Base-by-base conservation (phyloP, 2,888 invertebrate genomes). In the Embidobia sp. region DNA sequence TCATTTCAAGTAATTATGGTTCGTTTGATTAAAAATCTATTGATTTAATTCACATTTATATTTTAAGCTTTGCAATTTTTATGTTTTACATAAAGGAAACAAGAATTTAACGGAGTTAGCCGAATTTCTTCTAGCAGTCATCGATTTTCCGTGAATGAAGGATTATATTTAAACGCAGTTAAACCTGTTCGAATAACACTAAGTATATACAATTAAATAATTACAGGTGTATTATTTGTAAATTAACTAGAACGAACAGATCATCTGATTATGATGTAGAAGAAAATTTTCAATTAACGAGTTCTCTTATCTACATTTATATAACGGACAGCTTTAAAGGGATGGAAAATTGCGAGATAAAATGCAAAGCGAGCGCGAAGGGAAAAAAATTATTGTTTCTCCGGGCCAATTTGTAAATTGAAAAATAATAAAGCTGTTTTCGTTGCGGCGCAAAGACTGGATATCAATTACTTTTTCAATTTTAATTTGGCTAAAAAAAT, bases 401-500 rank as follows among this genome's bases (percentile, higher is more conserved):
- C 37, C 1, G 27, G 40, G 69, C 42, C 59, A 55, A 69, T 59
- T 42, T 69, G 69, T 51, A 49, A 51, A 69, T 69, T 49, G 13
- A 59, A 69, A 44, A 69, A 69, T 69, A 69, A 69, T 51, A 69
- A 33, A 51, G 42, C 49, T 59, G 49, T 48, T 59, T 40, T 48
- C 7, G 18, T 42, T 49, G 6, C n/a, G 5, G 11, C 42, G 16
- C 18, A 26, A 48, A 57, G 40, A 29, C 16, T 5, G 27, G 27
- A 55, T 55, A 69, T 53, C 67, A 69, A 57, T 69, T 49, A 57
- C 31, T 31, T 67, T 57, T 66, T 29, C 49, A 57, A 69, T 69
- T 57, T 57, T 57, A 46, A 69, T 49, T 69, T 37, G 22, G 44
- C 10, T 8, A 15, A 29, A 48, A 15, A 48, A 11, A 37, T 26